These are phyloP conservation scores for Eumacrocentrus americanus DNA, from an alignment of 2,888 invertebrate genomes.

Conservation along the genomic window DNA sequence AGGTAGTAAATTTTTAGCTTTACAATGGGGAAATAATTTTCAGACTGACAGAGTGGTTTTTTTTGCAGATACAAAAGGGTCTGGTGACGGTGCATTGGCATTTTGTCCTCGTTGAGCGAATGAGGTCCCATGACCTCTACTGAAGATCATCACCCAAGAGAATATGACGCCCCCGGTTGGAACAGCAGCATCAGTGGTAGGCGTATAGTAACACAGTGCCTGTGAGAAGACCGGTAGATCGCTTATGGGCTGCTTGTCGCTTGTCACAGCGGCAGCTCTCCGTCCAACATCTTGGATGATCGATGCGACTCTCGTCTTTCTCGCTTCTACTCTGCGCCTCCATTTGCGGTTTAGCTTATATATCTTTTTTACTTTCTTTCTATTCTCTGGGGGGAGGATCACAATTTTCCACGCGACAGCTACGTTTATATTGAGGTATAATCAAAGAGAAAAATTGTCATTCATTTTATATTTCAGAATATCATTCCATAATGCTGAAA, in stretches of 20 bases:
- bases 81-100: no score
- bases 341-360: background rate
- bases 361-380: background rate
- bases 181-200: conserved; percentile 23
- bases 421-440: no score
- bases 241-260: conserved; percentile 49
- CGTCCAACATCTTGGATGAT: conserved; percentile 37
- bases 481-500: no score
- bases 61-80: no score
- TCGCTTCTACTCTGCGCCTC: background rate
- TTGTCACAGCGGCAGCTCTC: conserved; percentile 42
- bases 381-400: no score
- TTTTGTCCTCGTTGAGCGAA: conserved; percentile 1
- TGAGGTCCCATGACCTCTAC: conserved; percentile 10
- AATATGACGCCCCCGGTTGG: conserved; percentile 25
- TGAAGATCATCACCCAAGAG: background rate
- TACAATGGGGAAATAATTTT: conserved; percentile 6
- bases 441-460: no score
- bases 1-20: no score
- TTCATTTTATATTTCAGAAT: no score
- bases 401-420: no score
- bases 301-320: conserved; percentile 35
- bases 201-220: conserved; percentile 17
- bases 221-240: conserved; percentile 41
- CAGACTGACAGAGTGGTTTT: background rate